phyloP scores from a whole-genome alignment of 2,888 invertebrate genomes.

The Rhynchonema sp. region DNA sequence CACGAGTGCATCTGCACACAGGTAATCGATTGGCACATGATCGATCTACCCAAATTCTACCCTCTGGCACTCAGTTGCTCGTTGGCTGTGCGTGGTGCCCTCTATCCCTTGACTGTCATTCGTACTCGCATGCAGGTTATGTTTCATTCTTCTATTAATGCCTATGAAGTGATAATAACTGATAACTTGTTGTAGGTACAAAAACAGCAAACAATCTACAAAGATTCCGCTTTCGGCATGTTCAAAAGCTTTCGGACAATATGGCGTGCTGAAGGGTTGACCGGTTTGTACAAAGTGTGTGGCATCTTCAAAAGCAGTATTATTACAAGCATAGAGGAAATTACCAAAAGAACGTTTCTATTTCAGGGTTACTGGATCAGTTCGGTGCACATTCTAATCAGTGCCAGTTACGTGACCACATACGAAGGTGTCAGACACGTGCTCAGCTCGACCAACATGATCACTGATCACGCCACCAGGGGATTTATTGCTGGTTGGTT shows the following conservation, averaged over 20 bases:
- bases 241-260: constrained; percentile 75
- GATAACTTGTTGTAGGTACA: too few species aligned
- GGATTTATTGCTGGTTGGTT: background rate
- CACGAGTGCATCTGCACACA: too few species aligned
- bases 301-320: too few species aligned
- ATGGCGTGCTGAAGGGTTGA: constrained; percentile 55
- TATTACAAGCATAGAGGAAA: too few species aligned
- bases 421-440: constrained; percentile 74
- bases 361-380: constrained; percentile 63
- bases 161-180: background rate
- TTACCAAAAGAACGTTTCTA: too few species aligned
- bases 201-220: constrained; percentile 56
- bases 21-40: constrained; percentile 83
- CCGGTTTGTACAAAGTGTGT: constrained; percentile 74
- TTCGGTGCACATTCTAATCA: constrained; percentile 53
- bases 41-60: constrained; percentile 83
- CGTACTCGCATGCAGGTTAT: constrained; percentile 65
- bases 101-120: constrained; percentile 78
- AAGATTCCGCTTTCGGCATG: too few species aligned
- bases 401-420: constrained; percentile 75
- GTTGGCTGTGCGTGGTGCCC: constrained; percentile 49
- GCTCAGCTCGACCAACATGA: constrained; percentile 43
- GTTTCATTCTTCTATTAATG: background rate
- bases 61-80: constrained; percentile 75
- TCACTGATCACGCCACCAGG: constrained; percentile 14